These are phyloP conservation scores for Macroteleia sp. DNA, from an alignment of 2,888 invertebrate species.

Conservation along the genomic window DNA sequence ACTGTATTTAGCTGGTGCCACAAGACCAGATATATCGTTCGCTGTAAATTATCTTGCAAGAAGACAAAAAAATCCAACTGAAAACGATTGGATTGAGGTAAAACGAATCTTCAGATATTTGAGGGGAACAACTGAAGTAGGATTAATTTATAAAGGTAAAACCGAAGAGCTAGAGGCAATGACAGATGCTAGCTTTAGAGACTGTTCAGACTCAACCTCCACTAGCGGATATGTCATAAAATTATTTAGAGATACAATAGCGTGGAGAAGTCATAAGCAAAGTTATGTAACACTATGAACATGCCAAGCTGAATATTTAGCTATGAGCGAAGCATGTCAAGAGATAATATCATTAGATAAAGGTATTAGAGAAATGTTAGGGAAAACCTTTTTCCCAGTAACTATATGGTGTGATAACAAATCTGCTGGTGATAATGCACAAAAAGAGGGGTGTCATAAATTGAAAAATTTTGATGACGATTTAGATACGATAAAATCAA, in stretches of 20 bases:
- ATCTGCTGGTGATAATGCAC: slow-evolving; percentile 32
- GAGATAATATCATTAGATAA: slow-evolving; percentile 62
- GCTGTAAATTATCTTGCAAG: slow-evolving; percentile 5
- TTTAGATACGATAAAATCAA: slow-evolving; percentile 25
- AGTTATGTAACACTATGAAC: no score
- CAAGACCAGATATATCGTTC: slow-evolving; percentile 12
- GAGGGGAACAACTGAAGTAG: slow-evolving; percentile 17
- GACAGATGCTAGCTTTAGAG: slow-evolving; percentile 66
- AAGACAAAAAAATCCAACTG: slow-evolving; percentile 43
- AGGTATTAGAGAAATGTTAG: slow-evolving; percentile 45
- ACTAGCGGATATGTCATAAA: slow-evolving; percentile 56
- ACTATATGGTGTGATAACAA: slow-evolving; percentile 36
- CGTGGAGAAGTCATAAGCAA: slow-evolving; percentile 44
- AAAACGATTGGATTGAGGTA: slow-evolving; percentile 42
- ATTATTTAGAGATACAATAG: slow-evolving; percentile 53
- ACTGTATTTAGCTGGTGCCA: slow-evolving; percentile 59
- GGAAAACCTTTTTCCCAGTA: slow-evolving; percentile 35
- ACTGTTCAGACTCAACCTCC: slow-evolving; percentile 47
- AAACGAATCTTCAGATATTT: slow-evolving; percentile 20
- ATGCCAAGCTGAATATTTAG: slow-evolving; percentile 27
- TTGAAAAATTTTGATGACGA: slow-evolving; percentile 46
- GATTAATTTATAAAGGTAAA: slow-evolving; percentile 12
- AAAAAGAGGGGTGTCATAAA: slow-evolving; percentile 63
- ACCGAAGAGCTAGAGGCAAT: slow-evolving; percentile 52
- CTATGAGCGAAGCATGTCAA: slow-evolving; percentile 43